Evolutionary conservation across 1,140 invertebrate species (phyloP).

Genomic region (Drosophila willistoni): DNA sequence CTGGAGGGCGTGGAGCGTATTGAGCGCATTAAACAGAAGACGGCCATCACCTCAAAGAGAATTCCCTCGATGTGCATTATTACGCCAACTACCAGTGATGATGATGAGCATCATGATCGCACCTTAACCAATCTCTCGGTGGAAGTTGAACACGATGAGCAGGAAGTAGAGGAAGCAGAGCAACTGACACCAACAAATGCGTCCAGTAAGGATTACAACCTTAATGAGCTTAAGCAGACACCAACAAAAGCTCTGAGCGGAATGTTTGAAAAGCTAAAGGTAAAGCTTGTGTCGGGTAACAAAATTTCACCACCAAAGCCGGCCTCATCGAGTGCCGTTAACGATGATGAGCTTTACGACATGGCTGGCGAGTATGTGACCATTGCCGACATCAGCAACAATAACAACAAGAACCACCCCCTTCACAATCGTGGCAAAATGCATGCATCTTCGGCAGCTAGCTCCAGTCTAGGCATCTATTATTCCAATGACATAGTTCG

Average conservation of each 20-base stretch:
- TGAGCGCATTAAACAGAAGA: slow-evolving; percentile 93
- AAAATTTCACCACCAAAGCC: slow-evolving; percentile 83
- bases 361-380: slow-evolving; percentile 92
- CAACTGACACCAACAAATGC: slow-evolving; percentile 64
- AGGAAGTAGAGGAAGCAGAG: slow-evolving; percentile 32
- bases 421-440: slow-evolving; percentile 34
- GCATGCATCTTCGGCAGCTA: slow-evolving; percentile 37
- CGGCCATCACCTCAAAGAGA: slow-evolving; percentile 92
- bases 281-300: slow-evolving; percentile 85
- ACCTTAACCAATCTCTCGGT: slow-evolving; percentile 68
- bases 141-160: slow-evolving; percentile 49
- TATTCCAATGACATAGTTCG: slow-evolving; percentile 86
- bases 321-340: slow-evolving; percentile 62
- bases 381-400: slow-evolving; percentile 91
- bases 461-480: slow-evolving; percentile 82
- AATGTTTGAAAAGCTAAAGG: slow-evolving; percentile 87
- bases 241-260: slow-evolving; percentile 85
- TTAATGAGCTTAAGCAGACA: slow-evolving; percentile 73
- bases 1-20: slow-evolving; percentile 92
- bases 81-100: slow-evolving; percentile 93
- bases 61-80: slow-evolving; percentile 97
- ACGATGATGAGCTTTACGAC: slow-evolving; percentile 83
- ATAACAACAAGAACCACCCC: slow-evolving; percentile 84
- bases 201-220: slow-evolving; percentile 73
- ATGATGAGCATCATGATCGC: slow-evolving; percentile 86